phyloP scores from a whole-genome alignment of 2,113 vertebrate species.

The Cebidichthys violaceus region DNA sequence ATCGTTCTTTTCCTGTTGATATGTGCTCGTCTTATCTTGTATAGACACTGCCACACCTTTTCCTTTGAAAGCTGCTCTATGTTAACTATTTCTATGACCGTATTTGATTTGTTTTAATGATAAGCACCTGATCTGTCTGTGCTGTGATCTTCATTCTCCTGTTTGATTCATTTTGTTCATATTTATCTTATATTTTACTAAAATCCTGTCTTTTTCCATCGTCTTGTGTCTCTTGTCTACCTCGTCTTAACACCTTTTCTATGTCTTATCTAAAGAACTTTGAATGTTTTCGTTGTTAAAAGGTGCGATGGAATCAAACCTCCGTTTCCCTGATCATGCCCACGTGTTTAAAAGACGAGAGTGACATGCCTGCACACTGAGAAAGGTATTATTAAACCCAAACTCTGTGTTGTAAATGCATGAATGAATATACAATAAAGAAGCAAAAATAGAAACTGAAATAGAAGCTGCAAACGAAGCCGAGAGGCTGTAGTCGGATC shows the following conservation, averaged over 20 bases:
- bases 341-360: not conserved
- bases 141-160: not conserved
- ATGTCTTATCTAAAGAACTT: not conserved
- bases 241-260: not conserved
- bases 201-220: not conserved
- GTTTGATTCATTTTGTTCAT: not conserved
- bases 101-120: not conserved
- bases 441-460: not conserved
- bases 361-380: not conserved
- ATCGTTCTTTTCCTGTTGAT: not conserved
- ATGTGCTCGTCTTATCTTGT: not conserved
- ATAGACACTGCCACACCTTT: not conserved
- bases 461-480: conserved; percentile 17
- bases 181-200: not conserved
- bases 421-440: not conserved
- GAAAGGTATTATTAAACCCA: not conserved
- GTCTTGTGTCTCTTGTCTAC: not conserved
- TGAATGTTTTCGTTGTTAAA: not conserved
- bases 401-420: not conserved
- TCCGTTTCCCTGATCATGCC: not conserved
- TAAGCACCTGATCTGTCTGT: not conserved
- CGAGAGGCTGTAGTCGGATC: conserved; percentile 26
- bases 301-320: not conserved
- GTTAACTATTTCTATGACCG: not conserved
- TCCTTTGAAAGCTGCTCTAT: not conserved